These are phyloP conservation scores for Loriculus beryllinus DNA, from an alignment of 2,797 vertebrate genomes.

Conservation along the genomic window DNA sequence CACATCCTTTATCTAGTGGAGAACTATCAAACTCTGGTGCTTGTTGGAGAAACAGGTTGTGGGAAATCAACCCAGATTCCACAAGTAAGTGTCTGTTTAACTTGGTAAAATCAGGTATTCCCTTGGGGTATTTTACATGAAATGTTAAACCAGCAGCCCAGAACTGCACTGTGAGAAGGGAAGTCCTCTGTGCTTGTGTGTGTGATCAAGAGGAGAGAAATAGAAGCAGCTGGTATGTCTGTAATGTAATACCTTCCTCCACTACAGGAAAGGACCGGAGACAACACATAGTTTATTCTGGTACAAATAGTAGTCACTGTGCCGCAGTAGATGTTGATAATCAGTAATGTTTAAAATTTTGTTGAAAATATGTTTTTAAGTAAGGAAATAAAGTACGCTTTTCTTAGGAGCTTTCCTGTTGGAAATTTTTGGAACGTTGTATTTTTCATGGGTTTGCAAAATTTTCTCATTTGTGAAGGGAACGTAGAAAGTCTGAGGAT, in stretches of 20 bases:
- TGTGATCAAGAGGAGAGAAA: neutral
- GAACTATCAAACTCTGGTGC: conserved; percentile 93
- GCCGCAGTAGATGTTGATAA: neutral
- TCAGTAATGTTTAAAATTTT: neutral
- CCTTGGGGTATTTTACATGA: neutral
- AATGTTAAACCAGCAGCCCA: neutral
- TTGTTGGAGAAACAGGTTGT: conserved; percentile 97
- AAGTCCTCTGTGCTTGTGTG: neutral
- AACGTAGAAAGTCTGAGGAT: neutral
- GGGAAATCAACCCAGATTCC: conserved; percentile 98
- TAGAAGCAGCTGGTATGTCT: neutral
- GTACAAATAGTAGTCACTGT: neutral
- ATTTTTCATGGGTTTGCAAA: neutral
- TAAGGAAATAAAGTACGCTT: neutral
- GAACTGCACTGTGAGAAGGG: neutral
- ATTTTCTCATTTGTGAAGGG: neutral
- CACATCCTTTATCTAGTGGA: conserved; percentile 96
- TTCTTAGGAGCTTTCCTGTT: neutral
- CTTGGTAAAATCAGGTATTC: neutral
- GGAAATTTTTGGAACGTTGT: neutral
- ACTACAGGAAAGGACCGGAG: neutral
- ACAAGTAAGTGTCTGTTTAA: conserved; percentile 78
- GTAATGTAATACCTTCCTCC: neutral
- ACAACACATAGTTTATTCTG: neutral
- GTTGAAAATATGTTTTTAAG: neutral